These are phyloP conservation scores for Caenorhabditis auriculariae DNA, from an alignment of 2,888 invertebrate species.

Conservation along the genomic window DNA sequence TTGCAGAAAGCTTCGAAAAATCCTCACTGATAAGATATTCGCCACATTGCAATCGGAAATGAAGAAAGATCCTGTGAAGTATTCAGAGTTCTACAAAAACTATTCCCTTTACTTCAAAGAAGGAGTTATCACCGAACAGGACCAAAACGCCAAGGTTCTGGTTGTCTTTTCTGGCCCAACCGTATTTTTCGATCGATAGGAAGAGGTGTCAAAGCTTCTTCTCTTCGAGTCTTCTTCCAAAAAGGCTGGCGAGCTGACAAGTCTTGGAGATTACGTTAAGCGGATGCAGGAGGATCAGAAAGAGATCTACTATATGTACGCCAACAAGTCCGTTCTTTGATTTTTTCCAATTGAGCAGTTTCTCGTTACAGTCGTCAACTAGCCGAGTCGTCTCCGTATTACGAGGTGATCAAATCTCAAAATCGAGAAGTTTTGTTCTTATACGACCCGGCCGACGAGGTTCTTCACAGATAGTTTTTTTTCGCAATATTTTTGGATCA, in stretches of 20 bases:
- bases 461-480: not conserved
- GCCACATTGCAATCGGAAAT: slow-evolving; percentile 70
- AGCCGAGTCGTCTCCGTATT: slow-evolving; percentile 91
- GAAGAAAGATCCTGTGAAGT: slow-evolving; percentile 80
- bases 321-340: slow-evolving; percentile 75
- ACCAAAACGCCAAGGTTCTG: slow-evolving; percentile 81
- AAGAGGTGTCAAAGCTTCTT: slow-evolving; percentile 84
- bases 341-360: not conserved
- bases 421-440: slow-evolving; percentile 90
- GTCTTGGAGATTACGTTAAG: slow-evolving; percentile 78
- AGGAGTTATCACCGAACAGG: slow-evolving; percentile 84
- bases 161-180: too few relatives aligned
- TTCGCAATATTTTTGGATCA: too few relatives aligned
- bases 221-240: slow-evolving; percentile 85
- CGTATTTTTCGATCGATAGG: slow-evolving; percentile 68
- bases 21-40: slow-evolving; percentile 75
- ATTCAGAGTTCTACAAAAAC: slow-evolving; percentile 83
- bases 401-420: slow-evolving; percentile 83
- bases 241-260: slow-evolving; percentile 66
- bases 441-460: slow-evolving; percentile 93
- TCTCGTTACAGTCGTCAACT: slow-evolving; percentile 76
- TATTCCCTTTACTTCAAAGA: slow-evolving; percentile 91
- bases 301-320: slow-evolving; percentile 87
- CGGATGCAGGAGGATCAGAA: slow-evolving; percentile 79
- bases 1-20: slow-evolving; percentile 78